Evolutionary conservation across 2,797 vertebrate species (phyloP), one percentile per base, ranked within the genome.

Genomic region (Lepidocolaptes lacrymiger): DNA sequence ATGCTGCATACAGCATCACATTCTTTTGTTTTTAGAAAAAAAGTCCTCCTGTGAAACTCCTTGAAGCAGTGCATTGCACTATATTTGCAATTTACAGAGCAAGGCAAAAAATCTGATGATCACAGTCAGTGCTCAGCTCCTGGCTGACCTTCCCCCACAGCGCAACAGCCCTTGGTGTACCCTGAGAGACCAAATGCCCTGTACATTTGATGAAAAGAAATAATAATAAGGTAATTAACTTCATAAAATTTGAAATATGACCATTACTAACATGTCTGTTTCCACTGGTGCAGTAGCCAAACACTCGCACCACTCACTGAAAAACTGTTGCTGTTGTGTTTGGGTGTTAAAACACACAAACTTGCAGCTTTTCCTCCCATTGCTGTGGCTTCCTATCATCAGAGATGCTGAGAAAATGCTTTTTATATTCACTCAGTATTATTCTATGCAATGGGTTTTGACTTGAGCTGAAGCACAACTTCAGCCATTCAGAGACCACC

Each of bases 101-200:
- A 51, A 68, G 46, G n/a, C 34, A 84, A 87, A 95, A 93, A 77
- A 59, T 87, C 59, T 94, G 87, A 85, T 91, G 89, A 85, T 19
- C 21, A 22, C 2, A 72, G 67, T 17, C 1, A 3, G 39, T 66
- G 74, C 78, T 92, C 75, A 92, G 78, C 64, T 94, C 49, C 77
- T 88, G 78, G 74, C 74, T 93, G 88, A 90, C 74, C 74, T 90
- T 94, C 36, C 23, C 21, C 21, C 5, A 18, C 11, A 19, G 49
- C 7, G 9, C 62, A 76, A 34, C 51, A 87, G 74, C 62, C 34
- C 37, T 63, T 2, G 0, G 44, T 27, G 52, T 46, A 67, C 10
- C 36, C 27, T 55, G 66, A 43, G 43, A 86, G 62, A 68, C 17
- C 28, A 46, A 28, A 27, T 76, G 36, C 23, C 71, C 52, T 66